Evolutionary conservation across 1,140 invertebrate species (phyloP).

Genomic region (Drosophila jambulina): DNA sequence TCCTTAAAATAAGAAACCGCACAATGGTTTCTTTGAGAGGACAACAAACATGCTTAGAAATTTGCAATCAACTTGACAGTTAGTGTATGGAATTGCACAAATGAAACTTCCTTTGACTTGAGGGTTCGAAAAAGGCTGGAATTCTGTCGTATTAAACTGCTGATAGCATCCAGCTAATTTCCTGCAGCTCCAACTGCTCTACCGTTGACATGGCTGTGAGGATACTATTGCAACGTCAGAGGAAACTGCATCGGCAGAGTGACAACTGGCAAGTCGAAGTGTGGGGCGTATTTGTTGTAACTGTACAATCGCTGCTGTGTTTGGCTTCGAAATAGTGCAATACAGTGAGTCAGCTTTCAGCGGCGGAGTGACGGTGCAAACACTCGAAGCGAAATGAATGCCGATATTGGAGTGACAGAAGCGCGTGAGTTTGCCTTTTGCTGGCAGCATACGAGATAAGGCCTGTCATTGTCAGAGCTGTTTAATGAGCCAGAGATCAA

Average conservation of each 20-base stretch:
- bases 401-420: constrained; percentile 19
- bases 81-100: not conserved
- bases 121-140: not conserved
- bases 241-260: constrained; percentile 18
- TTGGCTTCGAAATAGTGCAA: constrained; percentile 21
- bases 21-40: constrained; percentile 30
- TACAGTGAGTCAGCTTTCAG: constrained; percentile 8
- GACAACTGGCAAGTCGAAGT: not conserved
- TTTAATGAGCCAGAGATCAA: constrained; percentile 27
- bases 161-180: not conserved
- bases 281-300: not conserved
- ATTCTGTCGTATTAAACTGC: not conserved
- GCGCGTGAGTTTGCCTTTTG: constrained; percentile 9
- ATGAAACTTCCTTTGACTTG: not conserved
- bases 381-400: constrained; percentile 19
- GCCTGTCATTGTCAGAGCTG: constrained; percentile 1
- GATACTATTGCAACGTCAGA: constrained; percentile 18
- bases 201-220: not conserved
- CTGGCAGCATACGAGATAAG: constrained; percentile 8
- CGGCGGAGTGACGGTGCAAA: constrained; percentile 18
- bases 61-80: constrained; percentile 7
- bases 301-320: not conserved
- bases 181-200: not conserved
- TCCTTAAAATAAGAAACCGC: not conserved
- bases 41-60: constrained; percentile 21